These are phyloP conservation scores for mouse (Mus musculus) DNA, from an alignment of 2,113 vertebrate genomes.

Conservation along the genomic window GRCm39 chr16:77673501-77674000, in stretches of 20 bases:
- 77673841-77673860: conserved; percentile 73
- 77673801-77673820: conserved; percentile 81
- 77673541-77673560: conserved; percentile 16
- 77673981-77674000: background rate
- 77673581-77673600: background rate
- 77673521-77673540: conserved; percentile 7
- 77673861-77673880: conserved; percentile 79
- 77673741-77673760: conserved; percentile 43
- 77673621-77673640: background rate
- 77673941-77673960: background rate
- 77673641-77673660: conserved; percentile 24
- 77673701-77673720: conserved; percentile 1
- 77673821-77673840: conserved; percentile 81
- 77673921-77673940: background rate
- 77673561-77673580: conserved; percentile 15
- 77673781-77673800: conserved; percentile 71
- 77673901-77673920: conserved; percentile 60
- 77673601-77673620: conserved; percentile 19
- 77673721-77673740: conserved; percentile 36
- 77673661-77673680: background rate
- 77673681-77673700: background rate
- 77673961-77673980: conserved; percentile 22
- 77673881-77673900: conserved; percentile 67
- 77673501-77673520: background rate
- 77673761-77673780: conserved; percentile 67